These are phyloP conservation scores for Drosophila melanica DNA, from an alignment of 1,140 invertebrate genomes.

Conservation along the genomic window DNA sequence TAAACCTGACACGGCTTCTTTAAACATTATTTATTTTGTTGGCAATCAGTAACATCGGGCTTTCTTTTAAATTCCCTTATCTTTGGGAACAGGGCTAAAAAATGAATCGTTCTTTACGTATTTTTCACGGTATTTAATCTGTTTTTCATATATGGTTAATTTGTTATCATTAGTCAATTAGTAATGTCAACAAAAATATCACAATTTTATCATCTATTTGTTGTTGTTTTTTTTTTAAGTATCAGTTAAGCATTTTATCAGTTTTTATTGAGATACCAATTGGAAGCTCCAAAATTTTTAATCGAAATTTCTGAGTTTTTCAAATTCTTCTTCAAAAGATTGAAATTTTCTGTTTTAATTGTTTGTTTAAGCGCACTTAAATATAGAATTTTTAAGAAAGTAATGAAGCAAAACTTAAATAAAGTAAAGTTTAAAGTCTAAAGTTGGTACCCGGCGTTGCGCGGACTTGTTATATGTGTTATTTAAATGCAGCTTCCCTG, in stretches of 20 bases:
- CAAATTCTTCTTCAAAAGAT: not conserved
- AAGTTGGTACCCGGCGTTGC: too few relatives aligned
- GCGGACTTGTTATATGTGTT: too few relatives aligned
- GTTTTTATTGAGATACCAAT: too few relatives aligned
- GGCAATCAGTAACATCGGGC: constrained; percentile 12
- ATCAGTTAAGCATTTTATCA: too few relatives aligned
- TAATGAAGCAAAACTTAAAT: too few relatives aligned
- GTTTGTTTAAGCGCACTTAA: too few relatives aligned
- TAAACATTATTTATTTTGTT: constrained; percentile 7
- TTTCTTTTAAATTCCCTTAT: constrained; percentile 12
- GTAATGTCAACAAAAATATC: constrained; percentile 2
- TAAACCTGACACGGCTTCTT: constrained; percentile 2
- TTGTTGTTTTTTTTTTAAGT: not conserved
- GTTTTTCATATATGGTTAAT: not conserved
- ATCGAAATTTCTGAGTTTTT: too few relatives aligned
- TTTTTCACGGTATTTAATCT: constrained; percentile 11
- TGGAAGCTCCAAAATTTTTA: too few relatives aligned
- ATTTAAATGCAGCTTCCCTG: too few relatives aligned
- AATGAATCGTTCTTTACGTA: not conserved
- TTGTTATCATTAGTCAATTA: constrained; percentile 19
- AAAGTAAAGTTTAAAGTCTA: too few relatives aligned
- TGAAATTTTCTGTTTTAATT: too few relatives aligned
- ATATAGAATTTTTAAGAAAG: too few relatives aligned
- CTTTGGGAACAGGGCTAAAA: not conserved
- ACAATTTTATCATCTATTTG: constrained; percentile 1